phyloP scores from a whole-genome alignment of 2,113 vertebrate genomes.

The Okapia johnstoni region DNA sequence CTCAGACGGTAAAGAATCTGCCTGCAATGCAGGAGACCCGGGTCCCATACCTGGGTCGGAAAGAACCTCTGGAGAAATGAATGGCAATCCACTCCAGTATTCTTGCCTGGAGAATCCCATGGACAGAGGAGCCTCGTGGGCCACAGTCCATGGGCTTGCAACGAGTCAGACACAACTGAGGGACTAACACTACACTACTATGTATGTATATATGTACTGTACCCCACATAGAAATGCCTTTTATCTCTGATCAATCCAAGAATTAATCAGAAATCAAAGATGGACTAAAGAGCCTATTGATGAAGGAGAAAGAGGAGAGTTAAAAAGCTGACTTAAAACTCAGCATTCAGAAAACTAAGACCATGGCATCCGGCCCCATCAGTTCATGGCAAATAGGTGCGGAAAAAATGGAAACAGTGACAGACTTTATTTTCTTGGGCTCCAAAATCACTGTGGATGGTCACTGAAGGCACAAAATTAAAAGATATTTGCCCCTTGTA shows the following conservation, averaged over 20 bases:
- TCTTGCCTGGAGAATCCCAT: neutral
- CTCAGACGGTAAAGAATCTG: neutral
- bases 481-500: neutral
- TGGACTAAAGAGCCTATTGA: neutral
- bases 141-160: neutral
- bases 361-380: neutral
- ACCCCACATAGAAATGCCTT: neutral
- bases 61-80: neutral
- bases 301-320: neutral
- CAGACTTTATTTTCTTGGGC: neutral
- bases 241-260: neutral
- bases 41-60: neutral
- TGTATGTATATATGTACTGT: neutral
- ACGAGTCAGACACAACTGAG: neutral
- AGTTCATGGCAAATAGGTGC: neutral
- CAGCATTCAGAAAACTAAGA: neutral
- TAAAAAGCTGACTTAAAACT: neutral
- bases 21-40: neutral
- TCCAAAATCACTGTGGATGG: neutral
- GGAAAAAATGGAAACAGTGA: neutral
- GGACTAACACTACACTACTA: neutral
- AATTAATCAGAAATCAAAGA: neutral
- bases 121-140: neutral
- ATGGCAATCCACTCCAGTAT: neutral
- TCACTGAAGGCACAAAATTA: neutral